Percentiles rank a stretch among this genome's conserved stretches.
These are phyloP conservation scores for Paramormyrops hopkinsi DNA, from an alignment of 2,797 vertebrate species.

Conservation along the genomic window DNA sequence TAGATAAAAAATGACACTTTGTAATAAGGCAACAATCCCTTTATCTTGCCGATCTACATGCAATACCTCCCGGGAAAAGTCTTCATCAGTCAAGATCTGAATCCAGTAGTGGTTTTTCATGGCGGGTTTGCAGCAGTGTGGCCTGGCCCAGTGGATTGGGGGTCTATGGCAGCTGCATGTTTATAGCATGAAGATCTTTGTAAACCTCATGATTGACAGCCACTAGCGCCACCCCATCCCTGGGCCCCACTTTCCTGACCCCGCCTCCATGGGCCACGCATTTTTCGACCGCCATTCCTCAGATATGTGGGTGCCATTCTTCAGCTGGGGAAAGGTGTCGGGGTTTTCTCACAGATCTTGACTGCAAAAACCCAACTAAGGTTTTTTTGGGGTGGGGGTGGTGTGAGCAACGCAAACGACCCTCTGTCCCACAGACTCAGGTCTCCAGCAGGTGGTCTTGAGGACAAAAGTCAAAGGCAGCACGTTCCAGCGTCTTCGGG, in stretches of 20 bases:
- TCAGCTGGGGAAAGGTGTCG: not conserved
- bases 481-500: not conserved
- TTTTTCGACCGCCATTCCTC: not conserved
- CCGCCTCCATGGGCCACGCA: not conserved
- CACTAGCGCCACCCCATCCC: not conserved
- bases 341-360: not conserved
- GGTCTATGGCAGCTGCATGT: slow-evolving; percentile 18
- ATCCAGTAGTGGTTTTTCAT: slow-evolving; percentile 24
- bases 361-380: not conserved
- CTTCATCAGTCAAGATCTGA: slow-evolving; percentile 34
- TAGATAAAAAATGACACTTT: slow-evolving; percentile 41
- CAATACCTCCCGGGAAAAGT: slow-evolving; percentile 59
- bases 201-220: not conserved
- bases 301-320: slow-evolving; percentile 5
- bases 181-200: slow-evolving; percentile 25
- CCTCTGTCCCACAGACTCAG: not conserved
- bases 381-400: not conserved
- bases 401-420: not conserved
- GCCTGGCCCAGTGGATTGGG: slow-evolving; percentile 31
- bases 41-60: slow-evolving; percentile 64
- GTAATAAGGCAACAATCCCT: slow-evolving; percentile 68
- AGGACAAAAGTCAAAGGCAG: not conserved
- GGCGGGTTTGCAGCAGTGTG: slow-evolving; percentile 22
- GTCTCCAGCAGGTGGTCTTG: not conserved
- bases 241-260: not conserved